Conservation (phyloP, 2,113 vertebrate species). For the Mastomys natalensis region DNA sequence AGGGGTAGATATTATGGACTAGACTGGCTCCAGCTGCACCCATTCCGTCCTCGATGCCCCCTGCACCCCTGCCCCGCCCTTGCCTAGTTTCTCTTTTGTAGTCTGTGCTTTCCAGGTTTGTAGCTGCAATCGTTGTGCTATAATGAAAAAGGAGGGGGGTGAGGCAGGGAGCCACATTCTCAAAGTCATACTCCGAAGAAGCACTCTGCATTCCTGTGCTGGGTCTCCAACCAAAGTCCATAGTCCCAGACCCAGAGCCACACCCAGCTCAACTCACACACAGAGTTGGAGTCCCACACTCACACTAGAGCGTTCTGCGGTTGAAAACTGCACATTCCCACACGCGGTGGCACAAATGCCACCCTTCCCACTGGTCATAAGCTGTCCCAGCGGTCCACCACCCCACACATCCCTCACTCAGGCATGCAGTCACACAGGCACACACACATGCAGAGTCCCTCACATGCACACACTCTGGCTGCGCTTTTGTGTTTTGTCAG, state of each 20-base stretch:
- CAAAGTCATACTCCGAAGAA: constrained; percentile 49
- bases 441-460: constrained; percentile 76
- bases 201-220: neutral
- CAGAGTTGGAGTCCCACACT: too few species aligned
- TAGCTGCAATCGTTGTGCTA: neutral
- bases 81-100: neutral
- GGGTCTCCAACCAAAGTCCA: neutral
- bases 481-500: constrained; percentile 99
- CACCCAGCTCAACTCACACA: neutral
- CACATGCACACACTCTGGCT: constrained; percentile 93
- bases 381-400: constrained; percentile 2
- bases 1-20: neutral
- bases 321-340: neutral
- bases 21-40: neutral
- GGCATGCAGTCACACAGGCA: constrained; percentile 65
- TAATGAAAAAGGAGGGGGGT: neutral
- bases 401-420: constrained; percentile 29
- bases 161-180: neutral
- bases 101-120: neutral
- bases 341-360: neutral
- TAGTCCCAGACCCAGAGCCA: neutral
- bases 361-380: neutral
- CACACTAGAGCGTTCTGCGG: neutral
- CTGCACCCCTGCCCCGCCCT: neutral
- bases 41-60: neutral